These are phyloP conservation scores for Salarias fasciatus DNA, from an alignment of 2,797 vertebrate genomes.

Conservation along the genomic window DNA sequence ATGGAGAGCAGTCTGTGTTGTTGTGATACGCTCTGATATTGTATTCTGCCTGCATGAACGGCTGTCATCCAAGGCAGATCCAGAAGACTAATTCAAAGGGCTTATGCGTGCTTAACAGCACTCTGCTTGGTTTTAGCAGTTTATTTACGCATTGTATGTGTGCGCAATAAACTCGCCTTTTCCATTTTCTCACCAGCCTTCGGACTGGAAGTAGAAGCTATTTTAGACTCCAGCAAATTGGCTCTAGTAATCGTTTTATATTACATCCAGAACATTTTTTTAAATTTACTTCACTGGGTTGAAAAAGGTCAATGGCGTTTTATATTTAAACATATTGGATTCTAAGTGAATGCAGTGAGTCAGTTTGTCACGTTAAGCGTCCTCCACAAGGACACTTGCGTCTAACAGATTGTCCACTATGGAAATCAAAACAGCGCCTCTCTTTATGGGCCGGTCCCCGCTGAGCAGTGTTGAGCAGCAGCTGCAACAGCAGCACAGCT, in stretches of 20 bases:
- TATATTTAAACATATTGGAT: background rate
- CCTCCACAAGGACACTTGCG: conserved; percentile 22
- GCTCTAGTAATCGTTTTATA: conserved; percentile 2
- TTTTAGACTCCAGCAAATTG: conserved; percentile 18
- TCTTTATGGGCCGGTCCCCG: conserved; percentile 10
- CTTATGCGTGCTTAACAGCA: conserved; percentile 73
- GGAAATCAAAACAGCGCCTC: conserved; percentile 4
- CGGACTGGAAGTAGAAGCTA: conserved; percentile 23
- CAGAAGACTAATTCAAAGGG: conserved; percentile 75
- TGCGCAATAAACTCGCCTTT: conserved; percentile 35
- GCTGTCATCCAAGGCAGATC: conserved; percentile 74
- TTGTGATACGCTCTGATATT: conserved; percentile 67
- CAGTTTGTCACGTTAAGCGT: conserved; percentile 7
- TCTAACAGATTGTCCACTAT: background rate
- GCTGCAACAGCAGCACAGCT: conserved; percentile 1
- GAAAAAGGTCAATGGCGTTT: conserved; percentile 12
- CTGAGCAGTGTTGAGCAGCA: conserved; percentile 6
- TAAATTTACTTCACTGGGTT: conserved; percentile 11
- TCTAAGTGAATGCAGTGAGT: background rate
- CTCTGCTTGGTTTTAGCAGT: conserved; percentile 68
- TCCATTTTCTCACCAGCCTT: conserved; percentile 32
- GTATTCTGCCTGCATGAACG: conserved; percentile 53
- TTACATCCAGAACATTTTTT: conserved; percentile 4
- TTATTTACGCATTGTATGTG: conserved; percentile 70
- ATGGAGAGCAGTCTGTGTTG: conserved; percentile 63